phyloP scores from a whole-genome alignment of 2,797 vertebrate genomes.

The Limnodromus scolopaceus region DNA sequence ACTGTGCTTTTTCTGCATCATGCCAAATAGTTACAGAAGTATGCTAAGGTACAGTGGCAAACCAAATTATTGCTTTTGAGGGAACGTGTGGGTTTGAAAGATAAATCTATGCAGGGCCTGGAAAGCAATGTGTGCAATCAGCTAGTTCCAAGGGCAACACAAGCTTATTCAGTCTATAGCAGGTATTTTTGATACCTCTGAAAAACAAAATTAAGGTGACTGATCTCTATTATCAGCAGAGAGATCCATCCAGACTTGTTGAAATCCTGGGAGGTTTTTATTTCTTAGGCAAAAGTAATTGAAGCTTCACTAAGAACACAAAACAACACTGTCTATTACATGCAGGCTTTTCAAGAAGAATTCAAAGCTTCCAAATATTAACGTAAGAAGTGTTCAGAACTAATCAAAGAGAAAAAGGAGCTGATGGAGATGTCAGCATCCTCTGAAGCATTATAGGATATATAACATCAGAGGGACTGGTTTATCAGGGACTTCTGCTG shows the following conservation, averaged over 20 bases:
- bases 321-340: neutral
- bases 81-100: neutral
- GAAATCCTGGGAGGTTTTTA: neutral
- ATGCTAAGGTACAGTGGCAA: slow-evolving; percentile 8
- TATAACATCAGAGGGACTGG: neutral
- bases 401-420: neutral
- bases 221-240: neutral
- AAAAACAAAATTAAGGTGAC: neutral
- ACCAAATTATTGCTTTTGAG: slow-evolving; percentile 9
- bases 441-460: neutral
- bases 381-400: neutral
- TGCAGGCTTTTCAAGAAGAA: neutral
- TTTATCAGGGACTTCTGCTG: neutral
- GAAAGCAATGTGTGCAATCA: neutral
- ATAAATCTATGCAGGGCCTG: neutral
- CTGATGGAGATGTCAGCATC: neutral
- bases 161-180: neutral
- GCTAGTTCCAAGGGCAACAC: neutral
- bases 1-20: neutral
- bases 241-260: neutral
- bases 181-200: neutral
- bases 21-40: slow-evolving; percentile 35
- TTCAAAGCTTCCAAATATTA: neutral
- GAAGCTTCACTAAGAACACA: neutral
- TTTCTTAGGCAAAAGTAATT: neutral